Base-by-base conservation (phyloP, 1,140 invertebrate genomes). In the Drosophila simulans region DNA sequence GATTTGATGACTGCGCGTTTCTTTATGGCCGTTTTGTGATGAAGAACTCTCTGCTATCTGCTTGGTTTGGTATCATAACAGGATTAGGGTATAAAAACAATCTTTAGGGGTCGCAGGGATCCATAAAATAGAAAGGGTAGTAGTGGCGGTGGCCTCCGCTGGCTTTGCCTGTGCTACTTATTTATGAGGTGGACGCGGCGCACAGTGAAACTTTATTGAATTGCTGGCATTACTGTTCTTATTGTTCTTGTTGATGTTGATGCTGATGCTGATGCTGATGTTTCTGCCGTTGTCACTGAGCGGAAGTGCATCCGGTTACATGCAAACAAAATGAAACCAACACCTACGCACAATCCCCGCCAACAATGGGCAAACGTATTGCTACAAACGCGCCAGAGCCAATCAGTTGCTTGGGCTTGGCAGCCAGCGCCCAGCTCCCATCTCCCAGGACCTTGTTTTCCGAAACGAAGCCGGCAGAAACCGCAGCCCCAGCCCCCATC, bases 271-370 rank as follows among this genome's bases (percentile, higher is more conserved):
- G 20, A 22, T 74, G 27, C 45, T 46, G 48, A 52, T 56, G 60
- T 15, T 62, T 48, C 63, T 73, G 37, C 37, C 60, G 69, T 69
- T 73, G 62, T 68, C 62, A 63, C 59, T 43, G 73, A 78, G 51
- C 75, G 80, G 80, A 82, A 75, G 80, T 83, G 75, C 80, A 79
- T 83, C 80, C 80, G 80, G 80, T 64, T 72, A 45, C 62, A 70
- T 48, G 57, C 74, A 83, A 55, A 72, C 63, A 78, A 78, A 75
- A 65, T 60, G 57, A 62, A 57, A 56, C 51, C 60, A 56, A 78
- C 45, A 74, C 52, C 42, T 43, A 56, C 42, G 49, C 62, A 57
- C 42, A 75, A 49, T 59, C 22, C 48, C 35, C 20, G 2, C 20
- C 42, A 77, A 57, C 45, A 65, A 76, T 54, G 71, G 57, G 52